Evolutionary conservation across 2,113 vertebrate genomes (phyloP).

Genomic region (Hippoglossus stenolepis): DNA sequence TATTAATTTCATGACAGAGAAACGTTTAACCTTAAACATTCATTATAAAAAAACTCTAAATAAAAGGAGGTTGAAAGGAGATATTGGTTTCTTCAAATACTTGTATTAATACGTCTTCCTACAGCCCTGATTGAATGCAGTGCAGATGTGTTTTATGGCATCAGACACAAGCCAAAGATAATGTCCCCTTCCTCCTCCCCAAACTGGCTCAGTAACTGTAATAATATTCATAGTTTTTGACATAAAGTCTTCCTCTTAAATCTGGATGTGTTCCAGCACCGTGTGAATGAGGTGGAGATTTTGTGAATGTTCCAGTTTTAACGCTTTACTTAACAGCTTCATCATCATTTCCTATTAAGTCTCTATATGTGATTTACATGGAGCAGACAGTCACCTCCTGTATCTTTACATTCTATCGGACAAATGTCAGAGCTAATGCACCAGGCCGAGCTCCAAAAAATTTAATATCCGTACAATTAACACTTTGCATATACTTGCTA

Average conservation of each 20-base stretch:
- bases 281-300: slow-evolving; percentile 23
- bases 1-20: too few species aligned
- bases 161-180: slow-evolving; percentile 40
- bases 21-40: too few species aligned
- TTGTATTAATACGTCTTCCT: slow-evolving; percentile 1
- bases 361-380: slow-evolving; percentile 16
- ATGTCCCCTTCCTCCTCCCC: slow-evolving; percentile 35
- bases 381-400: slow-evolving; percentile 11
- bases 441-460: neutral
- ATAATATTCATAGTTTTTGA: slow-evolving; percentile 39
- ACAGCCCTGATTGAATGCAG: slow-evolving; percentile 8
- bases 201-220: slow-evolving; percentile 20
- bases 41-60: too few species aligned
- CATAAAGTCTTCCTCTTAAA: slow-evolving; percentile 26
- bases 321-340: slow-evolving; percentile 58
- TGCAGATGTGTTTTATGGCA: slow-evolving; percentile 39
- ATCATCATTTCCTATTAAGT: slow-evolving; percentile 33
- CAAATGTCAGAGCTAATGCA: neutral
- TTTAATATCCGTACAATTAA: neutral
- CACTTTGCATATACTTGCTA: neutral
- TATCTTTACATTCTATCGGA: neutral
- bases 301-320: slow-evolving; percentile 38
- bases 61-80: too few species aligned
- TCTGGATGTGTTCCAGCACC: slow-evolving; percentile 33
- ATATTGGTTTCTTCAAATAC: too few species aligned